phyloP scores from a whole-genome alignment of 2,113 vertebrate genomes.

The Entomyzon cyanotis region DNA sequence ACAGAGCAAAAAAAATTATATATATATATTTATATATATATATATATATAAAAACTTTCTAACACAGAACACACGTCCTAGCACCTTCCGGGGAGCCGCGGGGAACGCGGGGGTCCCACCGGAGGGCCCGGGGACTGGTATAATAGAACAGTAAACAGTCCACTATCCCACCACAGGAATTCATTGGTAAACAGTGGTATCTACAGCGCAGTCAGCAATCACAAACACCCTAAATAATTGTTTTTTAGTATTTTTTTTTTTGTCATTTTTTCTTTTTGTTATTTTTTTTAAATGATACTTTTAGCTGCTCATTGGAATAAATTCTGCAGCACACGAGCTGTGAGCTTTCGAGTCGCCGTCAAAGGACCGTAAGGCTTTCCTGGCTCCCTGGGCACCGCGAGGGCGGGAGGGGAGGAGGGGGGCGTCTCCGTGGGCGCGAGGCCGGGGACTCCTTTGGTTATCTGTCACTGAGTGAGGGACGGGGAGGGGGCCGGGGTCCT shows the following conservation, averaged over 20 bases:
- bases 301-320: constrained; percentile 91
- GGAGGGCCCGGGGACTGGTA: constrained; percentile 86
- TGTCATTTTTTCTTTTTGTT: constrained; percentile 46
- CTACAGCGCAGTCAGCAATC: constrained; percentile 95
- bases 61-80: constrained; percentile 95
- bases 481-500: constrained; percentile 30
- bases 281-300: constrained; percentile 67
- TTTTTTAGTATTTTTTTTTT: constrained; percentile 64
- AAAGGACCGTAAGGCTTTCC: constrained; percentile 71
- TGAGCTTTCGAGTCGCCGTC: constrained; percentile 80
- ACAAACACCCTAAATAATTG: constrained; percentile 92
- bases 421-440: constrained; percentile 24
- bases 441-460: constrained; percentile 56
- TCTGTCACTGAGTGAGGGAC: constrained; percentile 33
- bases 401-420: not conserved
- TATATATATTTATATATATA: constrained; percentile 70
- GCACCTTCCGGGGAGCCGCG: constrained; percentile 84
- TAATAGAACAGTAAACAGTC: constrained; percentile 94
- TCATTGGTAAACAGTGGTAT: constrained; percentile 96
- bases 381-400: constrained; percentile 49
- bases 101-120: constrained; percentile 76
- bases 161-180: constrained; percentile 94
- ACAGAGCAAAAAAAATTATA: constrained; percentile 92
- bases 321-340: constrained; percentile 88
- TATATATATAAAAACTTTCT: constrained; percentile 82